Conservation (phyloP, 2,797 vertebrate species). For the Enteromius unitaeniatus region DNA sequence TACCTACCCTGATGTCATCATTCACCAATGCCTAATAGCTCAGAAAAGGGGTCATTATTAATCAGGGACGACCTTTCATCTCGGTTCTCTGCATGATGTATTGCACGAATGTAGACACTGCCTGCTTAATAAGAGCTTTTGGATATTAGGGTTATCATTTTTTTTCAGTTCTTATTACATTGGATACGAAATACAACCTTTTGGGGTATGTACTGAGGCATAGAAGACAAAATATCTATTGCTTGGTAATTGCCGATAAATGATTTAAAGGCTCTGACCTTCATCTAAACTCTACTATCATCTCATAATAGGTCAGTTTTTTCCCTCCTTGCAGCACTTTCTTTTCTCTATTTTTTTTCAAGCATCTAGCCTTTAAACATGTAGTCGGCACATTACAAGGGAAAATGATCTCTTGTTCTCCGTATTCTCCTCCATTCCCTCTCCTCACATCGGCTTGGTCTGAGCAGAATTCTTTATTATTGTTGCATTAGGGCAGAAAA, state of each 20-base stretch:
- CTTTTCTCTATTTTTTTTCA: not conserved
- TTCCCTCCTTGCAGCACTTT: not conserved
- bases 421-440: not conserved
- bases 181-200: not conserved
- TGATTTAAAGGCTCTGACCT: slow-evolving; percentile 14
- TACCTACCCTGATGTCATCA: slow-evolving; percentile 42
- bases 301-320: not conserved
- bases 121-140: slow-evolving; percentile 23
- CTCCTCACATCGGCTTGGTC: slow-evolving; percentile 23
- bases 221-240: not conserved
- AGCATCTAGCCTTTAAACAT: slow-evolving; percentile 13
- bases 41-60: slow-evolving; percentile 54
- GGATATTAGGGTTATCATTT: not conserved
- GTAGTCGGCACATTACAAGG: slow-evolving; percentile 2
- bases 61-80: slow-evolving; percentile 44
- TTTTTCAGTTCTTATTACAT: not conserved
- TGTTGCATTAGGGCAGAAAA: slow-evolving; percentile 40
- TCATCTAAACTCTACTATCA: slow-evolving; percentile 11
- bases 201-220: slow-evolving; percentile 1
- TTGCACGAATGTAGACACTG: slow-evolving; percentile 28
- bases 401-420: slow-evolving; percentile 25
- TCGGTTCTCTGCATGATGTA: slow-evolving; percentile 14
- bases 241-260: slow-evolving; percentile 3
- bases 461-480: slow-evolving; percentile 31
- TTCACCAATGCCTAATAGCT: slow-evolving; percentile 53